A percentile compares a stretch with the other conserved stretches of the same genome.
Conservation (phyloP, 1,140 invertebrate genomes). For the Arctopsyche grandis region DNA sequence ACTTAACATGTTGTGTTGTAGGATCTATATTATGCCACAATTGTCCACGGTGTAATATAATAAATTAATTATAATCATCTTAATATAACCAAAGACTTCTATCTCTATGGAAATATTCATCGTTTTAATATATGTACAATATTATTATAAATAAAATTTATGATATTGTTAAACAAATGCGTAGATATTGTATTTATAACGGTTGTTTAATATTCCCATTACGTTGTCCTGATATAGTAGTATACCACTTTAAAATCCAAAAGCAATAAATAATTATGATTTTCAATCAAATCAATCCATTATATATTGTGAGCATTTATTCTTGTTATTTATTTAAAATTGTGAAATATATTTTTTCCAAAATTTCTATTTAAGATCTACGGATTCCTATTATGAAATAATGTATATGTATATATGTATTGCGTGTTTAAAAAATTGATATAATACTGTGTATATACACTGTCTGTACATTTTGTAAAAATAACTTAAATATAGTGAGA, state of each 20-base stretch:
- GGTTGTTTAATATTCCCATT: too few species aligned
- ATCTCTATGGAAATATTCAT: neutral
- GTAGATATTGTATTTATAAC: neutral
- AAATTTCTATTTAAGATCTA: neutral
- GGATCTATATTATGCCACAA: slow-evolving; percentile 27
- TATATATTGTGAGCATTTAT: slow-evolving; percentile 3
- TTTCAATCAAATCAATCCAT: neutral
- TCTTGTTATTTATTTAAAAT: neutral
- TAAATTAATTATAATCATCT: slow-evolving; percentile 22
- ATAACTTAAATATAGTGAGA: slow-evolving; percentile 1
- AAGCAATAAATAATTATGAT: neutral
- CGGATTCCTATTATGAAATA: slow-evolving; percentile 5
- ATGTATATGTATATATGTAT: neutral
- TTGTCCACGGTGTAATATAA: slow-evolving; percentile 38
- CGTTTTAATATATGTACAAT: neutral
- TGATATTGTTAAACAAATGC: slow-evolving; percentile 9
- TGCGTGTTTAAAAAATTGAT: neutral
- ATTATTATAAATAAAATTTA: slow-evolving; percentile 4
- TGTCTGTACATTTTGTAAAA: slow-evolving; percentile 19
- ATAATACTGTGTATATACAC: neutral
- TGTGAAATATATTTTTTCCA: slow-evolving; percentile 1
- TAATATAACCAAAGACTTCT: slow-evolving; percentile 31
- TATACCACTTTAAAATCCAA: neutral
- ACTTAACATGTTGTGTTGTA: neutral
- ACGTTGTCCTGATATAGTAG: too few species aligned